Percentiles rank a stretch among this genome's conserved stretches.
These are phyloP conservation scores for Leptocoma aspasia DNA, from an alignment of 2,113 vertebrate species.

Conservation along the genomic window DNA sequence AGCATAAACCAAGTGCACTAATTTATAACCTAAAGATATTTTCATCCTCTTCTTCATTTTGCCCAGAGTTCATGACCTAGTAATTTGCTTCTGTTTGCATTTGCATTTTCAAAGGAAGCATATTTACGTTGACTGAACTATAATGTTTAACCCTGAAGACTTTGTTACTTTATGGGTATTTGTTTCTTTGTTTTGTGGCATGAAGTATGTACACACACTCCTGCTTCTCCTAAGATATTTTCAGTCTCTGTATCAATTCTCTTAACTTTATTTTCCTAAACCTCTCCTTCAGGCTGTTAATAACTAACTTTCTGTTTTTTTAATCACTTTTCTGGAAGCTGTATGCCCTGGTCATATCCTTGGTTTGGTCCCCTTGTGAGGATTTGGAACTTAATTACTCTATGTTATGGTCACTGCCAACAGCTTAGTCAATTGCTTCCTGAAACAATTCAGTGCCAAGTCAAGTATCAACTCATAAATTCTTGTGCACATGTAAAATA, in stretches of 20 bases:
- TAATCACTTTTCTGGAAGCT: slow-evolving; percentile 33
- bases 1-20: not conserved
- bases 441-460: slow-evolving; percentile 47
- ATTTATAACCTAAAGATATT: not conserved
- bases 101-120: not conserved
- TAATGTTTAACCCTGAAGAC: not conserved
- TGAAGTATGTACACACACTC: not conserved
- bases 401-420: slow-evolving; percentile 41
- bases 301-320: slow-evolving; percentile 34
- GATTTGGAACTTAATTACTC: slow-evolving; percentile 50
- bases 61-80: not conserved
- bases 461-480: slow-evolving; percentile 50
- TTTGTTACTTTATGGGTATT: not conserved
- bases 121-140: not conserved
- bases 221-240: not conserved
- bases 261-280: slow-evolving; percentile 36
- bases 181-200: not conserved
- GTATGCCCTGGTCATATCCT: slow-evolving; percentile 8
- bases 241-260: not conserved
- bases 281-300: slow-evolving; percentile 51
- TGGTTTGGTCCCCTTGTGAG: not conserved
- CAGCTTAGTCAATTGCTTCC: slow-evolving; percentile 55
- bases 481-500: not conserved
- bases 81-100: not conserved
- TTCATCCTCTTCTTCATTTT: not conserved